These are phyloP conservation scores for Spheniscus humboldti DNA, from an alignment of 2,797 vertebrate genomes.

Conservation along the genomic window DNA sequence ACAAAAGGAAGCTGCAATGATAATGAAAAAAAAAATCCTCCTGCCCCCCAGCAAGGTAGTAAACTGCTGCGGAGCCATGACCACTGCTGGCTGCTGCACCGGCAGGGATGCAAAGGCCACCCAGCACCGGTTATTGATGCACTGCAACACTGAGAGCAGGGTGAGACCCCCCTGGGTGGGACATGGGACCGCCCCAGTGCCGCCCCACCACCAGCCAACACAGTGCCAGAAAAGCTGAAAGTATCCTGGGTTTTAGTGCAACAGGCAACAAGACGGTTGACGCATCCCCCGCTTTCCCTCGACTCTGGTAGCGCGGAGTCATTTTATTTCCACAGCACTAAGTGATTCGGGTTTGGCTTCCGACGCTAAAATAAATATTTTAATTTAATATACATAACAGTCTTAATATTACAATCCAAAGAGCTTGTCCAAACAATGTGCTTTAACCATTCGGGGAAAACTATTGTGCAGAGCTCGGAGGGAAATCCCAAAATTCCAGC, in stretches of 20 bases:
- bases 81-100: background rate
- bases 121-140: background rate
- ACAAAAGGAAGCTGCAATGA: background rate
- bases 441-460: background rate
- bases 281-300: rapidly evolving
- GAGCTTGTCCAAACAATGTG: background rate
- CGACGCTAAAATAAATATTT: background rate
- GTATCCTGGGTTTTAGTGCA: rapidly evolving
- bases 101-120: background rate
- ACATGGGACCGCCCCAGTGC: rapidly evolving
- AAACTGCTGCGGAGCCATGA: background rate
- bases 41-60: background rate
- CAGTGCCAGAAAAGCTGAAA: rapidly evolving
- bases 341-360: background rate
- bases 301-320: rapidly evolving
- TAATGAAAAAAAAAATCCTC: background rate
- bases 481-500: background rate
- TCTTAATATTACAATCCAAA: background rate
- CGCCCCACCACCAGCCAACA: background rate
- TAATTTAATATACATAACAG: background rate
- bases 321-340: background rate
- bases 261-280: rapidly evolving
- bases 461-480: rapidly evolving
- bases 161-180: background rate
- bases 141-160: background rate